These are phyloP conservation scores for Rhineura floridana DNA, from an alignment of 2,113 vertebrate species.

Conservation along the genomic window DNA sequence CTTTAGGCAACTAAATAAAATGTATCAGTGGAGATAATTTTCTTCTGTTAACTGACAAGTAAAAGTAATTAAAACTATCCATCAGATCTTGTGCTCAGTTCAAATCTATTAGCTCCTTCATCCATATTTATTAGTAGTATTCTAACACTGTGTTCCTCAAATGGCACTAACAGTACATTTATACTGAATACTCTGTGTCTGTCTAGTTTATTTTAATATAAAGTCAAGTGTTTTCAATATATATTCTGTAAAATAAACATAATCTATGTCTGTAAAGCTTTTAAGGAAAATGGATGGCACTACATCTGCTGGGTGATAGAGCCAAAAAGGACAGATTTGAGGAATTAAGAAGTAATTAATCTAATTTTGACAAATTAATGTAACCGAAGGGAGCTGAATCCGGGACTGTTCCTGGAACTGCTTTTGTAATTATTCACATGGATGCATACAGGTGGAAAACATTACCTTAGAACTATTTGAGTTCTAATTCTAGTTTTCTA, in stretches of 20 bases:
- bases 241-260: conserved; percentile 3
- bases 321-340: conserved; percentile 9
- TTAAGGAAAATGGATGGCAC: conserved; percentile 34
- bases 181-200: not conserved
- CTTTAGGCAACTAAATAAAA: conserved; percentile 24
- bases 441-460: not conserved
- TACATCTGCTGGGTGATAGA: not conserved
- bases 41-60: not conserved
- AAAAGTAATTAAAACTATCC: not conserved
- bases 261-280: conserved; percentile 32
- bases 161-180: conserved; percentile 10
- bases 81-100: not conserved
- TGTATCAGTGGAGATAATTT: not conserved
- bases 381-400: conserved; percentile 34
- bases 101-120: conserved; percentile 4
- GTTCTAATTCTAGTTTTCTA: not conserved
- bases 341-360: conserved; percentile 41
- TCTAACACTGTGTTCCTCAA: conserved; percentile 32
- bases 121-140: not conserved
- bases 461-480: not conserved
- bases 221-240: not conserved
- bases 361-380: conserved; percentile 49
- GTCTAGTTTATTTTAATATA: conserved; percentile 10
- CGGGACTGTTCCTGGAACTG: not conserved
- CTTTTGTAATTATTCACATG: not conserved